Evolutionary conservation across 2,888 invertebrate species (phyloP).

Genomic region (Campoplex capitator): DNA sequence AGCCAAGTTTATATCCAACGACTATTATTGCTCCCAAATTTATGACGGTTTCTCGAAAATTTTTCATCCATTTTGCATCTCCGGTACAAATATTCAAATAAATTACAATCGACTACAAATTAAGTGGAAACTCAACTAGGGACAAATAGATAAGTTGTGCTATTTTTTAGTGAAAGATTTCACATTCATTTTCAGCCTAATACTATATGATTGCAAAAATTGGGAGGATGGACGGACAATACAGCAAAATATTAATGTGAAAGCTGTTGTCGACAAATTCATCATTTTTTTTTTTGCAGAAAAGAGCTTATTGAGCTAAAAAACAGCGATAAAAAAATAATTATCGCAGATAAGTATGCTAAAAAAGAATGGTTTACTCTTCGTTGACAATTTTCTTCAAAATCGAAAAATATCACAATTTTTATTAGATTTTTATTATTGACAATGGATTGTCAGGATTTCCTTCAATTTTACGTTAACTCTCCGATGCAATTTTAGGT

Average conservation of each 20-base stretch:
- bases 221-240: background rate
- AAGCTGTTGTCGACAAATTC: background rate
- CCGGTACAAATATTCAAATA: background rate
- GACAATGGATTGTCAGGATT: background rate
- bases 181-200: background rate
- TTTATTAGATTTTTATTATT: background rate
- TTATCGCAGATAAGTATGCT: too few species aligned
- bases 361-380: background rate
- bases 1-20: slow-evolving; percentile 79
- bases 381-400: background rate
- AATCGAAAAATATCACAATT: background rate
- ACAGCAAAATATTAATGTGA: background rate
- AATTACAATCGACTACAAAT: background rate
- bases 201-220: background rate
- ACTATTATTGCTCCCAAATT: slow-evolving; percentile 73
- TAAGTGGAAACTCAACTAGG: background rate
- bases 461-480: background rate
- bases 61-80: background rate
- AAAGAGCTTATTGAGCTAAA: background rate
- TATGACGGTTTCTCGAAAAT: slow-evolving; percentile 59
- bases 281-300: background rate
- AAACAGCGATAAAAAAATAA: background rate
- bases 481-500: background rate
- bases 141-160: background rate
- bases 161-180: background rate